Evolutionary conservation across 1,140 invertebrate species (phyloP).

Genomic region (Hycleus phaleratus): DNA sequence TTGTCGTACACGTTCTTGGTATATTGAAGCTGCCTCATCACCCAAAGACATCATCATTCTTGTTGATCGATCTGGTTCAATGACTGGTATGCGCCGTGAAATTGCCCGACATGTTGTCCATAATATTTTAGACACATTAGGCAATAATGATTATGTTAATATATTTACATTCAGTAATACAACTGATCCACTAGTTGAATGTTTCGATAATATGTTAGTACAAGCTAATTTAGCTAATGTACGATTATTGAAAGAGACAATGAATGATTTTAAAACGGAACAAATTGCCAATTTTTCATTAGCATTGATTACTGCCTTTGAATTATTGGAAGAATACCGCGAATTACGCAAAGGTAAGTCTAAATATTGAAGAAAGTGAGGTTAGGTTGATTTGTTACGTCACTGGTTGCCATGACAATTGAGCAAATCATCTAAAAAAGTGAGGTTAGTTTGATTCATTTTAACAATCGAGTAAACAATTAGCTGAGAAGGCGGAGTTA

Average conservation of each 20-base stretch:
- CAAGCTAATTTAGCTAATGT: constrained; percentile 82
- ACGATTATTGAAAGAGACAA: constrained; percentile 70
- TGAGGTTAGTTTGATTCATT: no score
- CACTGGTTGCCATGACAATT: no score
- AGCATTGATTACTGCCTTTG: constrained; percentile 85
- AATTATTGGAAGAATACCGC: constrained; percentile 48
- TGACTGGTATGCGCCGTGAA: constrained; percentile 80
- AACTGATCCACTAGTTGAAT: constrained; percentile 72
- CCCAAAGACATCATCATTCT: constrained; percentile 88
- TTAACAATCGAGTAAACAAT: no score
- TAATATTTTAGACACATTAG: constrained; percentile 84
- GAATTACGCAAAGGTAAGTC: constrained; percentile 23
- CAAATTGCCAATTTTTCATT: constrained; percentile 92
- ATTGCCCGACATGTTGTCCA: constrained; percentile 81
- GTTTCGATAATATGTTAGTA: constrained; percentile 76
- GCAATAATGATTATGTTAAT: constrained; percentile 91
- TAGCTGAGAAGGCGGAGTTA: no score
- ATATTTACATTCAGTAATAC: constrained; percentile 55
- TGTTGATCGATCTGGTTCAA: constrained; percentile 84
- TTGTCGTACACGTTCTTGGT: constrained; percentile 77
- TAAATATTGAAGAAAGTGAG: no score
- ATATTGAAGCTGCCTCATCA: constrained; percentile 84
- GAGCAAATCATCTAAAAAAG: no score
- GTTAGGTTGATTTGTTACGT: no score
- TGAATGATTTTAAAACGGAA: constrained; percentile 69